These are phyloP conservation scores for Helarctos malayanus DNA, from an alignment of 2,797 vertebrate genomes.

Conservation along the genomic window DNA sequence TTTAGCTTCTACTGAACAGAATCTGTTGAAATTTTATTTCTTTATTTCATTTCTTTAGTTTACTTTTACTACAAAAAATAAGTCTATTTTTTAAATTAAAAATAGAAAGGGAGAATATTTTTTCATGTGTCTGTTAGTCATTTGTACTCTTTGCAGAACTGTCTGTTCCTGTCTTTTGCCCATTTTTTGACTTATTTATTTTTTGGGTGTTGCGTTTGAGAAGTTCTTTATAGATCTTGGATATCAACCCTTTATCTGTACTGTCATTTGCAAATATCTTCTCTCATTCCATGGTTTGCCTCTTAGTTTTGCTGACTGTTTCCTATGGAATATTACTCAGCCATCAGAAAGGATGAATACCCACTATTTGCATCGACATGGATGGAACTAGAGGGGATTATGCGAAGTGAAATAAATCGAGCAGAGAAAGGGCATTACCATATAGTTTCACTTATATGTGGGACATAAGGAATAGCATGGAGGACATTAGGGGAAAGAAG, in stretches of 20 bases:
- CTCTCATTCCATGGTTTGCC: neutral
- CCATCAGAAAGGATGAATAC: neutral
- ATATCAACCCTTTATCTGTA: neutral
- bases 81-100: neutral
- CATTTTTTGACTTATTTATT: neutral
- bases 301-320: neutral
- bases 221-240: neutral
- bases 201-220: neutral
- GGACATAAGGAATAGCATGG: neutral
- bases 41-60: neutral
- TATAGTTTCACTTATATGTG: neutral
- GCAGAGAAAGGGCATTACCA: neutral
- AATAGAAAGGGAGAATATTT: neutral
- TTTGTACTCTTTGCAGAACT: neutral
- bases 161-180: neutral
- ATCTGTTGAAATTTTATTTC: neutral
- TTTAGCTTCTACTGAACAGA: neutral
- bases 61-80: slow-evolving; percentile 5
- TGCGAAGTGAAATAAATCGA: too few relatives aligned
- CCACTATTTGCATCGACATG: neutral
- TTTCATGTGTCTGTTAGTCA: neutral
- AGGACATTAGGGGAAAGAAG: neutral
- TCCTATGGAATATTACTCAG: neutral
- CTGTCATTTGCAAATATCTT: neutral
- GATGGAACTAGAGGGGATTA: neutral